A percentile compares a stretch with the other conserved stretches of the same genome.
Evolutionary conservation across 1,140 invertebrate genomes (phyloP).

Genomic region (Pseudomyrmex flavicornis): DNA sequence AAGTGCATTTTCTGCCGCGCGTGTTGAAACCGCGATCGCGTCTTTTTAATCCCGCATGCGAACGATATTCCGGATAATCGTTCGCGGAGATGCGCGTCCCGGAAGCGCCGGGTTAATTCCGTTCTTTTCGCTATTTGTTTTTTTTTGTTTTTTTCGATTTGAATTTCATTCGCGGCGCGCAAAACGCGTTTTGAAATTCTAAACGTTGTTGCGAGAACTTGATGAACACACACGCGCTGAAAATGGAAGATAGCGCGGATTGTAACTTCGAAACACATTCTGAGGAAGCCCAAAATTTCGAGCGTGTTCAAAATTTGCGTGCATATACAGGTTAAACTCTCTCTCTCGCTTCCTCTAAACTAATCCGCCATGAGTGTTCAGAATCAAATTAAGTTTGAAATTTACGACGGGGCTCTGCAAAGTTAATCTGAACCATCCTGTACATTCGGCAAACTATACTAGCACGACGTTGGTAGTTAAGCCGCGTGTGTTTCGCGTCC

Average conservation of each 20-base stretch:
- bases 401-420: not conserved
- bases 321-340: too few species aligned
- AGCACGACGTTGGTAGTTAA: not conserved
- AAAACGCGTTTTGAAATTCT: not conserved
- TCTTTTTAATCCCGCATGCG: not conserved
- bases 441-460: not conserved
- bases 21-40: not conserved
- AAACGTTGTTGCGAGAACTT: not conserved
- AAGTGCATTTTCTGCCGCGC: too few species aligned
- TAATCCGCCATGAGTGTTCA: not conserved
- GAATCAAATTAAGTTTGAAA: not conserved
- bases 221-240: not conserved
- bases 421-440: not conserved
- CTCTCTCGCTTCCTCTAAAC: not conserved
- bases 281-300: not conserved
- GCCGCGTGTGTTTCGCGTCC: not conserved
- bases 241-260: not conserved
- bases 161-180: not conserved
- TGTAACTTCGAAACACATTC: slow-evolving; percentile 10
- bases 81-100: not conserved
- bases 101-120: not conserved
- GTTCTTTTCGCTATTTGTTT: not conserved
- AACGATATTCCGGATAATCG: not conserved
- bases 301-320: not conserved
- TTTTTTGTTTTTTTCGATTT: too few species aligned